These are phyloP conservation scores for Zaprionus camerounensis DNA, from an alignment of 1,140 invertebrate genomes.

Conservation along the genomic window DNA sequence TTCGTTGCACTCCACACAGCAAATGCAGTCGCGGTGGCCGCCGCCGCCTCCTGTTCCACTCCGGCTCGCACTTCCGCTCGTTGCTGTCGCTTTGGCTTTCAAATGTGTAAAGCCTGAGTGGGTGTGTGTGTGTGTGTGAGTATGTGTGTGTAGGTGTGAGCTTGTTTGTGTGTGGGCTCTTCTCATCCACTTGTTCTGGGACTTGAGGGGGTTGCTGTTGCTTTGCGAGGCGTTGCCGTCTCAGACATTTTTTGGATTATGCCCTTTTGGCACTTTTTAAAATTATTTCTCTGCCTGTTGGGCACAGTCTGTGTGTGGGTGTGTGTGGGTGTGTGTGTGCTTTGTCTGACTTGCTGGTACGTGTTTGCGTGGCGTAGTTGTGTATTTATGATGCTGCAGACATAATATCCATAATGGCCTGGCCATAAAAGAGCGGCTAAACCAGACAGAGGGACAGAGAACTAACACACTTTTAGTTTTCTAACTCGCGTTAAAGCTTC, in stretches of 20 bases:
- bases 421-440: conserved; percentile 25
- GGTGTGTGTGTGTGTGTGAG: neutral
- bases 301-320: conserved; percentile 27
- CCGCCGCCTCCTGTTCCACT: conserved; percentile 17
- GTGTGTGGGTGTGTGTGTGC: conserved; percentile 20
- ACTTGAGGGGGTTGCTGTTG: conserved; percentile 79
- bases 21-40: conserved; percentile 36
- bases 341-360: conserved; percentile 45
- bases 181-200: conserved; percentile 62
- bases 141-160: neutral
- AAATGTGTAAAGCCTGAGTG: conserved; percentile 24
- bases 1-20: conserved; percentile 47
- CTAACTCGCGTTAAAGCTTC: conserved; percentile 33
- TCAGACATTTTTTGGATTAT: conserved; percentile 71
- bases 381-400: conserved; percentile 61
- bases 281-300: conserved; percentile 69
- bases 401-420: conserved; percentile 68
- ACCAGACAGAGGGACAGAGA: conserved; percentile 15
- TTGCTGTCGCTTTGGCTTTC: conserved; percentile 60
- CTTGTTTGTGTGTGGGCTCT: conserved; percentile 53
- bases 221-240: conserved; percentile 53
- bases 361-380: conserved; percentile 26
- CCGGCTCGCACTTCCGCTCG: conserved; percentile 65
- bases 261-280: conserved; percentile 80
- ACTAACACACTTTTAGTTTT: conserved; percentile 31